These are phyloP conservation scores for Molothrus aeneus DNA, from an alignment of 2,797 vertebrate genomes.

Conservation along the genomic window DNA sequence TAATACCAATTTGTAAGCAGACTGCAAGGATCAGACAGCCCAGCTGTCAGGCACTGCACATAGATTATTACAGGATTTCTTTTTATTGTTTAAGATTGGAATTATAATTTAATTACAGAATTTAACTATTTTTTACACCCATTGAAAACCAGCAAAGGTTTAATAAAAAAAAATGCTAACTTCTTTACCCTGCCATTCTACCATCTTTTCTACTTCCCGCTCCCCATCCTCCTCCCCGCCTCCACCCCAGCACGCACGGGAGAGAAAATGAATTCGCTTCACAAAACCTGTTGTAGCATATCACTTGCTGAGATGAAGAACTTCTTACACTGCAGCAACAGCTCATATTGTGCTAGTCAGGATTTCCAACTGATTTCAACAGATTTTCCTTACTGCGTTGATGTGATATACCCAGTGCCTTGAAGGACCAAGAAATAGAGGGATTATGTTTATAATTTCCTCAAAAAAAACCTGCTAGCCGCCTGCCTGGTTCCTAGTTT, in stretches of 20 bases:
- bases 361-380: conserved; percentile 68
- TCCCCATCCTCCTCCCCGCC: conserved; percentile 16
- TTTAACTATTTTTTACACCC: conserved; percentile 69
- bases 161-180: conserved; percentile 30
- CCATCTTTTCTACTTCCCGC: neutral
- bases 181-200: neutral
- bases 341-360: conserved; percentile 66
- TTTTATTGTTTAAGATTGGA: conserved; percentile 77
- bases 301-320: conserved; percentile 67
- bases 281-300: conserved; percentile 63
- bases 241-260: conserved; percentile 6
- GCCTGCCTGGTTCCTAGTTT: conserved; percentile 16
- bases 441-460: conserved; percentile 38
- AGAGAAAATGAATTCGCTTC: conserved; percentile 67
- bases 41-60: conserved; percentile 88
- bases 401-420: conserved; percentile 55
- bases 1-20: conserved; percentile 94
- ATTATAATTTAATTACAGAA: conserved; percentile 80
- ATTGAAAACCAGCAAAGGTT: conserved; percentile 46
- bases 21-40: conserved; percentile 91
- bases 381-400: conserved; percentile 59
- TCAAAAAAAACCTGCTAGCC: conserved; percentile 34
- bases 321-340: conserved; percentile 66
- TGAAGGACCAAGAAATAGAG: conserved; percentile 32
- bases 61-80: conserved; percentile 76